Conservation (phyloP, 2,113 vertebrate species). For the Edolisoma coerulescens region DNA sequence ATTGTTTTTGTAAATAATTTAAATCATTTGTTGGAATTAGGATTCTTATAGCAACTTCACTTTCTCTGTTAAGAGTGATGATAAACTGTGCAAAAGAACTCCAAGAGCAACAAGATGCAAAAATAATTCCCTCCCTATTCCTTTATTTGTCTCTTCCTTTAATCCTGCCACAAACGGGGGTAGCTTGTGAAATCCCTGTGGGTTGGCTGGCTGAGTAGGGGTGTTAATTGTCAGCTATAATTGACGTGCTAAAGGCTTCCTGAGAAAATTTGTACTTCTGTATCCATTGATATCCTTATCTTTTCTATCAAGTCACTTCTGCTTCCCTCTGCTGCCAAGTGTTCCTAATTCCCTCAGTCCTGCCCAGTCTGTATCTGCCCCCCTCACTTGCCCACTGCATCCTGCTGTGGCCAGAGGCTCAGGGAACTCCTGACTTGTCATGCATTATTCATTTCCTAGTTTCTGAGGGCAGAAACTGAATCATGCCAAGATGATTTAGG, state of each 20-base stretch:
- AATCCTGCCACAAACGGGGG: neutral
- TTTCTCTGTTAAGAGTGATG: neutral
- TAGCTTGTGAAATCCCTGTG: neutral
- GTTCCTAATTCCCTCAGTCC: neutral
- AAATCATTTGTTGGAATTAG: neutral
- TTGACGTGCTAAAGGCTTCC: neutral
- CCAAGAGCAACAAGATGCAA: neutral
- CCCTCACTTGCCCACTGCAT: neutral
- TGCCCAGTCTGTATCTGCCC: no score
- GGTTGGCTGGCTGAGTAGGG: neutral
- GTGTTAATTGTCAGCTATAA: neutral
- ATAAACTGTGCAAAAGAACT: neutral
- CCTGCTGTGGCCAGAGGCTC: neutral
- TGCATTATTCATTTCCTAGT: neutral
- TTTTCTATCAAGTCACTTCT: neutral
- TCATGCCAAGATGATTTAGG: neutral
- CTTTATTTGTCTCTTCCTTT: neutral
- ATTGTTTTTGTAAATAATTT: neutral
- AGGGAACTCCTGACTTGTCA: accelerated
- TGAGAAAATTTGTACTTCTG: neutral
- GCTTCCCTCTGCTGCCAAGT: neutral
- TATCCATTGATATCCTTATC: neutral
- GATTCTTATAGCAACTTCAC: neutral
- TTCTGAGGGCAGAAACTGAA: neutral
- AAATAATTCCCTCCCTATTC: neutral